These are phyloP conservation scores for Euplagia quadripunctaria DNA, from an alignment of 2,888 invertebrate species.

Conservation along the genomic window DNA sequence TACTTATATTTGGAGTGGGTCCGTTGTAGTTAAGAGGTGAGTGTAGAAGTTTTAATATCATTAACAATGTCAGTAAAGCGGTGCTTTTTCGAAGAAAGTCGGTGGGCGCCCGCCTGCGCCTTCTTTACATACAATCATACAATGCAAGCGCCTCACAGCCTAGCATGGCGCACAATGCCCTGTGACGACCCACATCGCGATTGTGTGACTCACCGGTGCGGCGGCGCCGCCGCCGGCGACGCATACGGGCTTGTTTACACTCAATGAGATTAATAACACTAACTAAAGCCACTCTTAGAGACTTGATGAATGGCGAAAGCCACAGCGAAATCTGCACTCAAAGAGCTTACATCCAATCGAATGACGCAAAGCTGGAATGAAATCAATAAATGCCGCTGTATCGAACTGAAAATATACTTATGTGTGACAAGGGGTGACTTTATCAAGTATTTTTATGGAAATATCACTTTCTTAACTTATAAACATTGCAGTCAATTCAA, in stretches of 20 bases:
- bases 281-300: constrained; percentile 57
- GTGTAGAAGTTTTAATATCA: constrained; percentile 42
- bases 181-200: constrained; percentile 80
- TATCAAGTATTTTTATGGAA: background rate
- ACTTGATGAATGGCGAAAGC: constrained; percentile 52
- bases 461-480: background rate
- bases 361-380: constrained; percentile 27
- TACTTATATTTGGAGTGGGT: constrained; percentile 30
- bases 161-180: constrained; percentile 64
- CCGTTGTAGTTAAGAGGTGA: constrained; percentile 36
- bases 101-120: constrained; percentile 79
- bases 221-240: constrained; percentile 70
- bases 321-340: constrained; percentile 38
- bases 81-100: constrained; percentile 73
- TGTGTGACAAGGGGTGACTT: background rate
- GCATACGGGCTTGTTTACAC: constrained; percentile 81
- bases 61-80: constrained; percentile 42
- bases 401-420: background rate
- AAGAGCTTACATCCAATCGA: constrained; percentile 33
- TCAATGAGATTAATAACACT: constrained; percentile 78
- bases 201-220: constrained; percentile 77
- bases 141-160: constrained; percentile 66
- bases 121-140: constrained; percentile 85
- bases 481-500: background rate
- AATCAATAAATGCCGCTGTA: background rate